A percentile compares a stretch with the other conserved stretches of the same genome.
Conservation (phyloP, 2,797 vertebrate species). For the Sphenopsis melanotis region DNA sequence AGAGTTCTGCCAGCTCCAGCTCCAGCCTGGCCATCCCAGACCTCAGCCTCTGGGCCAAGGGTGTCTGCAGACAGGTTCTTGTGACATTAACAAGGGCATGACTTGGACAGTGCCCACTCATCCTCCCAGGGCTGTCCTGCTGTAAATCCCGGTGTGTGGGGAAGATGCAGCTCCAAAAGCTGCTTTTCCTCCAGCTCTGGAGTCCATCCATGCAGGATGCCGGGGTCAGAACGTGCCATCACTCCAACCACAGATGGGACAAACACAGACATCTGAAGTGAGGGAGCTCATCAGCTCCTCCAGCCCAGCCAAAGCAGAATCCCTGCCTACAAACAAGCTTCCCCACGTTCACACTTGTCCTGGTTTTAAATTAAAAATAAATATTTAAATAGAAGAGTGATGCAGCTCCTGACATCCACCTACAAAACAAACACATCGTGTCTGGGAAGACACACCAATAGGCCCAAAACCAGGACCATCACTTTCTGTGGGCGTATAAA, state of each 20-base stretch:
- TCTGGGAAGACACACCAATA: neutral
- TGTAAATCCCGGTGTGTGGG: neutral
- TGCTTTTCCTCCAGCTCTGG: neutral
- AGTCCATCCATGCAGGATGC: neutral
- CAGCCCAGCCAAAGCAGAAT: neutral
- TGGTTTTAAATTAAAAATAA: neutral
- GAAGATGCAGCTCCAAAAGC: fast-evolving
- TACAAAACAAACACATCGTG: neutral
- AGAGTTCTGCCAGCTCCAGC: neutral
- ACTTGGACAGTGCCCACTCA: fast-evolving
- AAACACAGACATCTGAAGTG: neutral
- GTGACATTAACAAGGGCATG: fast-evolving
- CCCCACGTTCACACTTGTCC: neutral
- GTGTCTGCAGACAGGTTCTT: neutral
- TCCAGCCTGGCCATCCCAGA: neutral
- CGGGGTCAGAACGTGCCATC: fast-evolving
- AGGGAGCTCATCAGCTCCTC: neutral
- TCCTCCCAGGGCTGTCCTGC: neutral
- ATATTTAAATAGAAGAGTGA: neutral
- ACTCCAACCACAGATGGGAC: neutral
- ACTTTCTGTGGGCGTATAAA: constrained; percentile 9
- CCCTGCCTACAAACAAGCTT: neutral
- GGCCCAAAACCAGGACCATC: neutral
- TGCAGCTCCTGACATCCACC: neutral
- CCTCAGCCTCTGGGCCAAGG: neutral